Conservation (phyloP, 30 jellyfish, hydroid and myxozoan species). For the Chironex yamaguchii region DNA sequence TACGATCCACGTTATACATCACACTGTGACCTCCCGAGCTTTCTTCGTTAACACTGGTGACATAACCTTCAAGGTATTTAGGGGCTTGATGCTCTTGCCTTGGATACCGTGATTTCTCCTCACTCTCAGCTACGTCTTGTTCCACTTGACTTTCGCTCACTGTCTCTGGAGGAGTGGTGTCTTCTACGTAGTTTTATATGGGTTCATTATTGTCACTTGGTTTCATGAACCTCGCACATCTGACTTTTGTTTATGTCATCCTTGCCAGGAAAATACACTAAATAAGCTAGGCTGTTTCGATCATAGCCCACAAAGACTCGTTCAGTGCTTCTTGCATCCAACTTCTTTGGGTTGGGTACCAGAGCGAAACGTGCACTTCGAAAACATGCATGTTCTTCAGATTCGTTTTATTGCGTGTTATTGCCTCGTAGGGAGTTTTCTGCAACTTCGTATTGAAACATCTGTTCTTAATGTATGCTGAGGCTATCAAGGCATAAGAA, state of each 20-base stretch:
- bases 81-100: too few species aligned
- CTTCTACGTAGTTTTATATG: constrained; percentile 17
- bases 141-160: constrained; percentile 10
- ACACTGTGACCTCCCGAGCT: too few species aligned
- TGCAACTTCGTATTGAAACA: constrained; percentile 9
- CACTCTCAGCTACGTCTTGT: not conserved
- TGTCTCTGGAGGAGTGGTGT: not conserved
- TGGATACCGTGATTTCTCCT: too few species aligned
- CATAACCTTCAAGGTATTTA: too few species aligned
- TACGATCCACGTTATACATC: too few species aligned
- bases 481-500: constrained; percentile 61
- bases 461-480: constrained; percentile 50
- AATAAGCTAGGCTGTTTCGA: constrained; percentile 6
- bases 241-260: not conserved
- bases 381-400: constrained; percentile 35
- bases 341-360: not conserved
- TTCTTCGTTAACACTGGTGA: too few species aligned
- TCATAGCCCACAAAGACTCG: constrained; percentile 38
- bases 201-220: constrained; percentile 26
- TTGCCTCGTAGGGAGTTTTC: constrained; percentile 10
- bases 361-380: constrained; percentile 25
- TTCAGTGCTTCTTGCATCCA: constrained; percentile 7
- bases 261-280: not conserved
- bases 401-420: constrained; percentile 17
- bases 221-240: not conserved